Evolutionary conservation across 2,888 invertebrate species (phyloP), one percentile per base, ranked within the genome.

Genomic region (Arctia plantaginis): DNA sequence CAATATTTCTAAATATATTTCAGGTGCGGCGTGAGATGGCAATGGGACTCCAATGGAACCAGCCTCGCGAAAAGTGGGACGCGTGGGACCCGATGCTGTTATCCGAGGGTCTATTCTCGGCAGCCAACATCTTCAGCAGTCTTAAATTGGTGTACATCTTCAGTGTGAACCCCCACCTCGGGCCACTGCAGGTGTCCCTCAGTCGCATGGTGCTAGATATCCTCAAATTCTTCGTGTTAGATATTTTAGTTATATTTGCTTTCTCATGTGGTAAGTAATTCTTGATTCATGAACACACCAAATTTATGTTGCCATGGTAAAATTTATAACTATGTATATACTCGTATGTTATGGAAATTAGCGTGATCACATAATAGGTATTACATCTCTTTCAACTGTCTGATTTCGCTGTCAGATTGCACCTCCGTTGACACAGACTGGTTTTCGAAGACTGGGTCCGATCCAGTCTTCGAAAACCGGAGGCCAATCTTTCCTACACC

Each of bases 61-160:
- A 97, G 83, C 97, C 98, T 70, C 96, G 99, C 76, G 98, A 98
- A 92, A 96, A 98, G 84, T 99, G 99, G 99, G 99, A 99, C 93
- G 98, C 99, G 12, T 99, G 99, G 98, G 99, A 99, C 93, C 99
- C 99, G 30, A 99, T 99, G 98, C 97, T 99, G 85, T 92, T 97
- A n/a, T 98, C 99, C 41, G 99, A 99, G 93, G 99, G 99, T 51
- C 97, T 99, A 72, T 99, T 99, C 95, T 99, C 99, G 27, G 99
- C 99, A 30, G 99, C 99, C 82, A 99, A 99, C 95, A 99, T 99
- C 93, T 97, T 92, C 96, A 99, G 98, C 94, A 98, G 98, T 82
- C 96, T 99, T 85, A 99, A 99, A 95, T 96, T 99, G 91, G 99
- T 99, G 87, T 99, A 99, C 96, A 99, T 99, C 94, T 99, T 99